A percentile compares a stretch with the other conserved stretches of the same genome.
These are phyloP conservation scores for Salmo trutta DNA, from an alignment of 2,797 vertebrate species.

Conservation along the genomic window DNA sequence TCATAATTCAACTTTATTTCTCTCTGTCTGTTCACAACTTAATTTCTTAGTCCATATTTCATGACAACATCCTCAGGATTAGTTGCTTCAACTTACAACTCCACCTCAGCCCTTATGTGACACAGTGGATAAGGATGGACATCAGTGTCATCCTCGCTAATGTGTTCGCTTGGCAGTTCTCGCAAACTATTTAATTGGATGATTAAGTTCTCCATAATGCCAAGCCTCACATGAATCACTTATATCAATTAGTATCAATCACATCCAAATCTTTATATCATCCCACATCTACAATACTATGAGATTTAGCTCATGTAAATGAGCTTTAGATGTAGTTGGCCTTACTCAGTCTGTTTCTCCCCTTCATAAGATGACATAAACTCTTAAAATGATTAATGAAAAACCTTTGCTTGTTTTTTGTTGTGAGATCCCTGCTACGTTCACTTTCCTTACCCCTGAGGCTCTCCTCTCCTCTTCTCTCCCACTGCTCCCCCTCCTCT, in stretches of 20 bases:
- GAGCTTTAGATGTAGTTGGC: not conserved
- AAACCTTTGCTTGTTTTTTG: slow-evolving; percentile 61
- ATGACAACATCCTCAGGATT: no score
- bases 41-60: no score
- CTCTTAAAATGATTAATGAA: slow-evolving; percentile 31
- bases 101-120: no score
- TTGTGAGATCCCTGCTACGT: slow-evolving; percentile 76
- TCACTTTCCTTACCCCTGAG: slow-evolving; percentile 81
- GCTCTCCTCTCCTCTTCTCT: slow-evolving; percentile 57
- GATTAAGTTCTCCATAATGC: not conserved
- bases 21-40: slow-evolving; percentile 17
- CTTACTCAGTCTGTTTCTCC: not conserved
- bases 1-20: not conserved
- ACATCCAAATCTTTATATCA: not conserved
- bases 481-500: slow-evolving; percentile 32
- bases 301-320: not conserved
- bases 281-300: not conserved
- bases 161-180: not conserved
- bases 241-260: not conserved
- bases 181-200: not conserved
- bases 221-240: not conserved
- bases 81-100: no score
- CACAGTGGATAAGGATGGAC: not conserved
- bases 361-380: not conserved
- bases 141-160: not conserved